These are phyloP conservation scores for Quadroppia sp. DNA, from an alignment of 2,888 invertebrate genomes.

Conservation along the genomic window DNA sequence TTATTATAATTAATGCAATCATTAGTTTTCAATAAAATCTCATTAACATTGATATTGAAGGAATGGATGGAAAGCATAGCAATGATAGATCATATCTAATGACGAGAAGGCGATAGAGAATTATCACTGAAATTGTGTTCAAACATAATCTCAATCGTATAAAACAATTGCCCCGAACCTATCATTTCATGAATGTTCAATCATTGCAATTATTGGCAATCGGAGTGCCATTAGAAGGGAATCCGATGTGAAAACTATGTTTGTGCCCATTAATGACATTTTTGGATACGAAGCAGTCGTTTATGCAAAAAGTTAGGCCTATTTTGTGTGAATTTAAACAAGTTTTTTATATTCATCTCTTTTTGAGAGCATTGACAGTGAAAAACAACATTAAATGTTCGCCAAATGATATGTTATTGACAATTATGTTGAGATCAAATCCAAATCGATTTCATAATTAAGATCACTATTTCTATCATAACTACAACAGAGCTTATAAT, in stretches of 20 bases:
- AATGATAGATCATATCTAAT: neutral
- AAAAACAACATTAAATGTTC: constrained; percentile 11
- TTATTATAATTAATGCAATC: too few species aligned
- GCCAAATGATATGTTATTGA: neutral
- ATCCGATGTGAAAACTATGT: neutral
- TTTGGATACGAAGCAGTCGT: neutral
- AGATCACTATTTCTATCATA: constrained; percentile 13
- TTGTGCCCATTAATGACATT: constrained; percentile 21
- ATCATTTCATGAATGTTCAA: constrained; percentile 25
- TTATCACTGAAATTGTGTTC: constrained; percentile 5
- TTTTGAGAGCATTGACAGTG: constrained; percentile 16
- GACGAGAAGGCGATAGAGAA: neutral
- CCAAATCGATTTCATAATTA: constrained; percentile 27
- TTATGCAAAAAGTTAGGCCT: neutral
- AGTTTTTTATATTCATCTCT: neutral
- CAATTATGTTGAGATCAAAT: constrained; percentile 11
- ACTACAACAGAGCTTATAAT: neutral
- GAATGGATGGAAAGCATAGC: too few species aligned
- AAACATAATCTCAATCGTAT: neutral
- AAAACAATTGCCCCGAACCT: constrained; percentile 11
- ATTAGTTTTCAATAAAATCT: too few species aligned
- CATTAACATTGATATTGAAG: too few species aligned
- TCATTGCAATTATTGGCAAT: neutral
- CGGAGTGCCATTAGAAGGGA: constrained; percentile 9
- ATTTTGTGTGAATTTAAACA: constrained; percentile 26